A percentile compares a stretch with the other conserved stretches of the same genome.
Evolutionary conservation across 2,113 vertebrate species (phyloP).

Genomic region (Poeciliopsis retropinna): DNA sequence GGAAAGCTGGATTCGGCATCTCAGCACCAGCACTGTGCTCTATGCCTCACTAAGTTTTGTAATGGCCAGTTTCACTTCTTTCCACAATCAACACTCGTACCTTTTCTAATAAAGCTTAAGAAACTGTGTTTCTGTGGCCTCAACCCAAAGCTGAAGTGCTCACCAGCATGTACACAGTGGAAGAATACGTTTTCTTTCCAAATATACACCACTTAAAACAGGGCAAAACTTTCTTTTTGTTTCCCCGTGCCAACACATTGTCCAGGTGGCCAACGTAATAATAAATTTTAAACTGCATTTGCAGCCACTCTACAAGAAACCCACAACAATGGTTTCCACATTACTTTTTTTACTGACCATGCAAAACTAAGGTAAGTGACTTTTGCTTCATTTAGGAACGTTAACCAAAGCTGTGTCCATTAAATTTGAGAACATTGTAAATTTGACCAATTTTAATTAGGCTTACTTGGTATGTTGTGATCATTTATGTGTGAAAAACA

Average conservation of each 20-base stretch:
- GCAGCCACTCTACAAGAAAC: conserved; percentile 69
- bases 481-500: neutral
- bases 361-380: conserved; percentile 45
- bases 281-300: conserved; percentile 69
- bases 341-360: conserved; percentile 60
- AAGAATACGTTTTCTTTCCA: conserved; percentile 20
- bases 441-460: neutral
- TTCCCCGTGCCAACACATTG: conserved; percentile 66
- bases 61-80: conserved; percentile 33
- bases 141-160: conserved; percentile 47
- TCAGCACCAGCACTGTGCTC: conserved; percentile 32
- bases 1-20: conserved; percentile 33
- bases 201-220: conserved; percentile 42
- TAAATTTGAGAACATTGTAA: neutral
- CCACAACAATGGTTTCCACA: conserved; percentile 72
- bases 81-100: conserved; percentile 50
- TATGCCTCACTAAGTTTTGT: conserved; percentile 30
- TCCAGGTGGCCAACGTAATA: conserved; percentile 71
- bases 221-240: conserved; percentile 54
- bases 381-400: conserved; percentile 40
- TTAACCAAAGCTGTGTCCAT: conserved; percentile 38
- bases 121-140: conserved; percentile 56
- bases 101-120: conserved; percentile 55
- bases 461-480: neutral
- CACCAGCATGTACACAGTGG: conserved; percentile 46